Percentiles rank a stretch among this genome's conserved stretches.
phyloP scores from a whole-genome alignment of 2,113 vertebrate species.

The Antechinus flavipes region DNA sequence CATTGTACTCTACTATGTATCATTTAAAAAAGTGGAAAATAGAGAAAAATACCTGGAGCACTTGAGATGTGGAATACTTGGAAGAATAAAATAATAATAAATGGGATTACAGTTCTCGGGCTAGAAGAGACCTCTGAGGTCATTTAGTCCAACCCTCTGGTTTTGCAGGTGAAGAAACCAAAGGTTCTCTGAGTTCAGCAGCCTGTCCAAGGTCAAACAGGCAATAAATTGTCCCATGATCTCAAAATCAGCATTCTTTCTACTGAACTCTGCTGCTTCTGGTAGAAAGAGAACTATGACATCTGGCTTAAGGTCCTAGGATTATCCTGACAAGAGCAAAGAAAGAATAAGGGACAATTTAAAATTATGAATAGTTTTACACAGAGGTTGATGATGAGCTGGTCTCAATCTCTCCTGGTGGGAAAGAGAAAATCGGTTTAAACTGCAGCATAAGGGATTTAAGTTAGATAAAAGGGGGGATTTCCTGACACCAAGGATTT shows the following conservation, averaged over 20 bases:
- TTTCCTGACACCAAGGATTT: conserved; percentile 56
- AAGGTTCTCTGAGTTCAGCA: neutral
- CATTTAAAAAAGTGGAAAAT: neutral
- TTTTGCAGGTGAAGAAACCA: neutral
- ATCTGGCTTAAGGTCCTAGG: neutral
- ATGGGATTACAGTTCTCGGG: neutral
- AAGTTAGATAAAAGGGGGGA: conserved; percentile 63
- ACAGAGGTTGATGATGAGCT: conserved; percentile 8
- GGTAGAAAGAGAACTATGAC: neutral
- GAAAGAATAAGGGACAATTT: neutral
- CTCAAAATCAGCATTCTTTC: neutral
- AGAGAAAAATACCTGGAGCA: neutral
- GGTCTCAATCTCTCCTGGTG: conserved; percentile 43
- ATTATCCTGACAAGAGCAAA: neutral
- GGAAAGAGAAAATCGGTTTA: conserved; percentile 58
- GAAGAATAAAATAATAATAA: conserved; percentile 8
- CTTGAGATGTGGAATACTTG: conserved; percentile 14
- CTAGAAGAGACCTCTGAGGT: neutral
- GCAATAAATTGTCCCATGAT: neutral
- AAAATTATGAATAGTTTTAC: conserved; percentile 22
- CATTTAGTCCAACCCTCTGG: neutral
- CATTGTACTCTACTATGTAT: neutral
- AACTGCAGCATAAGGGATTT: conserved; percentile 53
- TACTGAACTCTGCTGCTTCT: neutral
- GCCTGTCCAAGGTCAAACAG: neutral